Evolutionary conservation across 2,888 invertebrate species (phyloP), one percentile per base, ranked within the genome.

Genomic region (Hypena proboscidalis): DNA sequence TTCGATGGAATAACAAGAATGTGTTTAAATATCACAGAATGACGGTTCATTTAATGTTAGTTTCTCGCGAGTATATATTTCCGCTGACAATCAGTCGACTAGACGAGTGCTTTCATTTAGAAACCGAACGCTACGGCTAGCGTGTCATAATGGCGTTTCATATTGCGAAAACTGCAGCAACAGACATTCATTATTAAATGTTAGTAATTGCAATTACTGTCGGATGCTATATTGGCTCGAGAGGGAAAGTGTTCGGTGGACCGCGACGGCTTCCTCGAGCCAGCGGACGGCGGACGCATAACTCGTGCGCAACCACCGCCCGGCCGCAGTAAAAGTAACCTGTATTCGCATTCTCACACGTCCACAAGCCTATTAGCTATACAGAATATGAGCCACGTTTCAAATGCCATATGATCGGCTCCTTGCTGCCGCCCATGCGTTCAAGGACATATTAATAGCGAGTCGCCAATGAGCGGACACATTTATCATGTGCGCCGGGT

Each of bases 391-490:
- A 48, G 17, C 61, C 58, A 65, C 64, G 59, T 69, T 73, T 62
- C 56, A 51, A 65, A 62, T 53, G 58, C 54, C 62, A 56, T 54
- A 41, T 51, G 51, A 64, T 59, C 49, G 54, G 61, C 67, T 62
- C 66, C 63, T 65, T 70, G 58, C 59, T 47, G 61, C 58, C 49
- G 61, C 64, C 75, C 74, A 79, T 80, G 74, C 65, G 58, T 67
- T 74, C 85, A 87, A 89, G 89, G 89, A 83, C 88, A 74, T 76
- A 80, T 87, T 80, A 85, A 88, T 85, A 84, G 80, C 69, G 60
- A 65, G 58, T 69, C 70, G 66, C 70, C 82, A 84, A 82, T 79
- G 74, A 75, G 74, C 79, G 79, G 79, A 75, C 77, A 74, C 79
- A 77, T 81, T 79, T 74, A 80, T 83, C 82, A 80, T 74, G 72